Evolutionary conservation across 2,113 vertebrate genomes (phyloP).

Genomic region (Actenoides lindsayi): DNA sequence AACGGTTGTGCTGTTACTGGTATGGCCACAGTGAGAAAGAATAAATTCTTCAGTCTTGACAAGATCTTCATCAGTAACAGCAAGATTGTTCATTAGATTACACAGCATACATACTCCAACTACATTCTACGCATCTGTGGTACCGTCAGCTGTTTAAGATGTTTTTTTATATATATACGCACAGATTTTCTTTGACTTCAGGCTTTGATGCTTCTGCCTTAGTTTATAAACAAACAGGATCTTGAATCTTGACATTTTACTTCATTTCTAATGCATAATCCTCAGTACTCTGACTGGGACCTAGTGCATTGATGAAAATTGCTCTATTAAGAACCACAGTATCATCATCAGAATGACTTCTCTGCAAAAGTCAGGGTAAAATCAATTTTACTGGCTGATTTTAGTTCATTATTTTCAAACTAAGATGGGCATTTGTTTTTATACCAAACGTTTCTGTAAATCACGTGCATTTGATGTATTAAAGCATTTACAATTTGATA

Average conservation of each 20-base stretch:
- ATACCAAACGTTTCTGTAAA: background rate
- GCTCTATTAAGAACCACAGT: background rate
- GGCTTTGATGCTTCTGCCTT: background rate
- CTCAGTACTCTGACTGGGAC: background rate
- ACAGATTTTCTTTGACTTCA: conserved; percentile 1
- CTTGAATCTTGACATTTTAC: background rate
- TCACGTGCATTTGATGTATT: background rate
- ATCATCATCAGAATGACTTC: background rate
- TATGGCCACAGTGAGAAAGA: conserved; percentile 17
- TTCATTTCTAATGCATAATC: background rate
- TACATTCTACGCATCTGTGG: conserved; percentile 15
- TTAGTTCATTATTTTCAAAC: conserved; percentile 4
- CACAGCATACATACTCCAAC: background rate
- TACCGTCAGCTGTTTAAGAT: background rate
- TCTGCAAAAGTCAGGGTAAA: background rate
- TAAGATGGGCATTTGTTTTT: background rate
- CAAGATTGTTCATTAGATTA: conserved; percentile 56
- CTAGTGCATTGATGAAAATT: background rate
- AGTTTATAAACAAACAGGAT: conserved; percentile 41
- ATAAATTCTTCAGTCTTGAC: conserved; percentile 50
- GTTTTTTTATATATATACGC: background rate
- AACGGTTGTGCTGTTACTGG: conserved; percentile 50
- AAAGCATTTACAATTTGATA: background rate
- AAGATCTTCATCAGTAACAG: conserved; percentile 45
- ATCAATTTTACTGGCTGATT: background rate